Conservation (phyloP, 2,888 invertebrate genomes). For the Pheosia tremula region DNA sequence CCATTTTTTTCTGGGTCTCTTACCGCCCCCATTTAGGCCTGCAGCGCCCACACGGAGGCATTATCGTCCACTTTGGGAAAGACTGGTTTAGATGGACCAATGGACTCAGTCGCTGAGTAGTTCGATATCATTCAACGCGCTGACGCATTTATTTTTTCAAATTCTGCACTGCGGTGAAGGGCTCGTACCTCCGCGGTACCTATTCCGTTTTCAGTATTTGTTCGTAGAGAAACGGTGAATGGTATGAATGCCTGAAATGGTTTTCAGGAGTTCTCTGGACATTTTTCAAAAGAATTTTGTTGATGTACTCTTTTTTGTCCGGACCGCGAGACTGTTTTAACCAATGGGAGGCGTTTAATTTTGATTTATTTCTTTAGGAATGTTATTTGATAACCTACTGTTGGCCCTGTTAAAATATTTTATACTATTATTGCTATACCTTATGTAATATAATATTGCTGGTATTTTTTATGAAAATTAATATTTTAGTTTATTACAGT, state of each 20-base stretch:
- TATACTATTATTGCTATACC: no score
- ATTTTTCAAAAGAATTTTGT: slow-evolving; percentile 26
- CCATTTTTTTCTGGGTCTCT: no score
- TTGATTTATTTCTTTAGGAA: no score
- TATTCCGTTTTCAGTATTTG: slow-evolving; percentile 25
- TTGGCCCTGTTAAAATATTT: no score
- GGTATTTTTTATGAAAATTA: no score
- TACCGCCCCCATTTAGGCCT: no score
- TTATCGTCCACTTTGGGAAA: no score
- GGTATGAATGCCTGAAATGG: slow-evolving; percentile 33
- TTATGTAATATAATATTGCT: no score
- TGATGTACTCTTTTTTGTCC: slow-evolving; percentile 21
- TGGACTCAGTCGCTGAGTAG: background rate
- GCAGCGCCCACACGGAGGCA: no score
- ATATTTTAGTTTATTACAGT: no score
- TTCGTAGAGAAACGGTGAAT: slow-evolving; percentile 28
- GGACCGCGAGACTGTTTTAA: slow-evolving; percentile 1
- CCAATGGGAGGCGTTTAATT: background rate
- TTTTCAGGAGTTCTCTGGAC: slow-evolving; percentile 34
- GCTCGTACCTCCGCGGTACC: slow-evolving; percentile 14
- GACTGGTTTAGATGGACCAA: background rate
- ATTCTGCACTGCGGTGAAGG: slow-evolving; percentile 28
- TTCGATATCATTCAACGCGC: background rate
- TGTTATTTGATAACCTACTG: no score
- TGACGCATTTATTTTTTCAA: slow-evolving; percentile 14